Percentiles rank a stretch among this genome's conserved stretches.
Evolutionary conservation across 2,888 invertebrate genomes (phyloP).

Genomic region (Meteorus colon): DNA sequence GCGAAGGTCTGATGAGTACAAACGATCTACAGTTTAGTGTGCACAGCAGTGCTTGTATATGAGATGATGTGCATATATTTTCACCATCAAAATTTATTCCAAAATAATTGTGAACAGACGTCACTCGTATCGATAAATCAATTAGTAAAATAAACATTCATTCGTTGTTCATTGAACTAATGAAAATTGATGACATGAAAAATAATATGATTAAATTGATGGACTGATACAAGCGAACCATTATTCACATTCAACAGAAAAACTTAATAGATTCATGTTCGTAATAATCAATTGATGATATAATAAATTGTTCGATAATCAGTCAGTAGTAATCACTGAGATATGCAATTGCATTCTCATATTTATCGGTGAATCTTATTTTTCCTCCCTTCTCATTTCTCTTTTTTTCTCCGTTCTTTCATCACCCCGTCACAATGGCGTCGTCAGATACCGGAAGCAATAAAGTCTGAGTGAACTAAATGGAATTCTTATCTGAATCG

Average conservation of each 20-base stretch:
- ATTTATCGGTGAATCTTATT: neutral
- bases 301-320: neutral
- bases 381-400: conserved; percentile 19
- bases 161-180: neutral
- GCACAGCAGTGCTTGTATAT: neutral
- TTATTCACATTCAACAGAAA: neutral
- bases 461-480: conserved; percentile 55
- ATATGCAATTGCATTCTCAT: conserved; percentile 39
- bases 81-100: neutral
- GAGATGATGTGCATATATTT: neutral
- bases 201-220: neutral
- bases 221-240: neutral
- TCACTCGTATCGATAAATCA: conserved; percentile 2
- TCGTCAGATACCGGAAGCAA: conserved; percentile 55
- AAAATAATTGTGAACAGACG: conserved; percentile 9
- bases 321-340: neutral
- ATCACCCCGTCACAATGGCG: conserved; percentile 43
- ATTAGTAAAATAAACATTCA: neutral
- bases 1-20: conserved; percentile 51
- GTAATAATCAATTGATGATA: neutral
- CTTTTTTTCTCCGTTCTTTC: conserved; percentile 30
- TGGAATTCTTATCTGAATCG: conserved; percentile 54
- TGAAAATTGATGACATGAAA: neutral
- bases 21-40: conserved; percentile 48
- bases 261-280: neutral